Percentiles rank a stretch among this genome's conserved stretches.
Evolutionary conservation across 2,797 vertebrate species (phyloP).

Genomic region (Ficedula albicollis): DNA sequence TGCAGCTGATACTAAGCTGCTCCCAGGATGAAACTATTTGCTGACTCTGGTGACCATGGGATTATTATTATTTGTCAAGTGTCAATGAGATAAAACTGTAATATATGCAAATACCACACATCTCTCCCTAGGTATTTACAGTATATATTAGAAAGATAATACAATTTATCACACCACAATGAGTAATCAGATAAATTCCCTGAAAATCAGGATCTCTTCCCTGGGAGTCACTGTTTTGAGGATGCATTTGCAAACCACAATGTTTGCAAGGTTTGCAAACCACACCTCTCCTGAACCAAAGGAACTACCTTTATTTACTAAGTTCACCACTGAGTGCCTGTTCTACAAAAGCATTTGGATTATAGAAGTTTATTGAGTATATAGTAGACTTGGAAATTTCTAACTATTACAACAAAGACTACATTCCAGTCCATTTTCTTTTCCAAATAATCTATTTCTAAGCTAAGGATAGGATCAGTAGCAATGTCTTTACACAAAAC

Average conservation of each 20-base stretch:
- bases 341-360: not conserved
- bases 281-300: not conserved
- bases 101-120: not conserved
- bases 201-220: not conserved
- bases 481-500: not conserved
- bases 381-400: not conserved
- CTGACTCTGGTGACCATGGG: not conserved
- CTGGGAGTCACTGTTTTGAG: not conserved
- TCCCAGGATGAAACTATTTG: conserved; percentile 4
- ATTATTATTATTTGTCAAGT: conserved; percentile 32
- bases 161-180: not conserved
- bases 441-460: not conserved
- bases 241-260: not conserved
- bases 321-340: not conserved
- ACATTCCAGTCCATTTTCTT: not conserved
- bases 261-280: not conserved
- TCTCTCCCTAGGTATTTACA: not conserved
- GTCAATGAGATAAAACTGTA: conserved; percentile 4
- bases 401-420: not conserved
- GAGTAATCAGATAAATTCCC: not conserved
- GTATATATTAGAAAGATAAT: not conserved
- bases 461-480: not conserved
- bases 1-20: not conserved
- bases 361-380: not conserved
- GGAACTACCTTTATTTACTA: not conserved